Conservation (phyloP, 2,797 vertebrate species). For the Falco peregrinus region DNA sequence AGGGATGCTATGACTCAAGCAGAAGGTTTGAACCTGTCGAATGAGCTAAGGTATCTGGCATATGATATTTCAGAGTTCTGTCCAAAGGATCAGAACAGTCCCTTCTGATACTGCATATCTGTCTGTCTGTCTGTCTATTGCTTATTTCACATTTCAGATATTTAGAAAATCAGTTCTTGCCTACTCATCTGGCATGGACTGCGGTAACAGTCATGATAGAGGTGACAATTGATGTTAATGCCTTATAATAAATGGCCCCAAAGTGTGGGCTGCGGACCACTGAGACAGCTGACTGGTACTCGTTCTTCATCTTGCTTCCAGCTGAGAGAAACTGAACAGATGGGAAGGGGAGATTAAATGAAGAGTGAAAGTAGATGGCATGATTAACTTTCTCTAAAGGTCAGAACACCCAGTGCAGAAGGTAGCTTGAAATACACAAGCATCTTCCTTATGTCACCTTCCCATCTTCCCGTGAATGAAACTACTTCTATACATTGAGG, state of each 20-base stretch:
- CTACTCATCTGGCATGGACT: neutral
- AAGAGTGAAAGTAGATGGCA: conserved; percentile 61
- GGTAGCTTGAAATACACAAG: conserved; percentile 15
- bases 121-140: neutral
- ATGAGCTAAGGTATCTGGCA: neutral
- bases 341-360: conserved; percentile 65
- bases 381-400: conserved; percentile 69
- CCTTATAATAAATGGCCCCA: conserved; percentile 46
- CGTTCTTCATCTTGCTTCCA: conserved; percentile 63
- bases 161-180: neutral
- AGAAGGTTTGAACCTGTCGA: conserved; percentile 4
- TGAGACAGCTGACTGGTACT: conserved; percentile 52
- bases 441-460: conserved; percentile 36
- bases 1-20: neutral
- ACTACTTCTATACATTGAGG: neutral
- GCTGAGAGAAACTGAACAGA: conserved; percentile 65
- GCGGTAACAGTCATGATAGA: neutral
- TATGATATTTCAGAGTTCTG: neutral
- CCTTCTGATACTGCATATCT: neutral
- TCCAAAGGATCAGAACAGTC: neutral
- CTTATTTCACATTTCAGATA: neutral
- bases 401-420: conserved; percentile 58
- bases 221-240: conserved; percentile 39
- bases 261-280: conserved; percentile 41
- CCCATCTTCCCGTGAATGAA: neutral